phyloP scores from a whole-genome alignment of 2,797 vertebrate species.

The Periophthalmus magnuspinnatus region DNA sequence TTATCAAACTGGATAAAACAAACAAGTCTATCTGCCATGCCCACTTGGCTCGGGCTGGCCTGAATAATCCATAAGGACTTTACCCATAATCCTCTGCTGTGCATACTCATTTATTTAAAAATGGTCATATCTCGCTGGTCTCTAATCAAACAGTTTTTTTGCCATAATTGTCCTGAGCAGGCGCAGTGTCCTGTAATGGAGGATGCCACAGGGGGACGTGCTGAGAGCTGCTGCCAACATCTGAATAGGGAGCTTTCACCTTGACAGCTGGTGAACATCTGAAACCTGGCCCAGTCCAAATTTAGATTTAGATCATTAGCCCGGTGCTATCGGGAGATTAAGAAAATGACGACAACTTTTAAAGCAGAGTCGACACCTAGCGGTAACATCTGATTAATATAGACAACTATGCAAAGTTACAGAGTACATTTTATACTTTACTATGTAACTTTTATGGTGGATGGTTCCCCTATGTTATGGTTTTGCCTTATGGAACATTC shows the following conservation, averaged over 20 bases:
- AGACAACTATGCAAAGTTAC: not conserved
- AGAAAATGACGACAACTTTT: constrained; percentile 10
- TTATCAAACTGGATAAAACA: constrained; percentile 71
- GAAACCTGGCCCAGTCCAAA: constrained; percentile 33
- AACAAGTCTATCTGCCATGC: constrained; percentile 54
- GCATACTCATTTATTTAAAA: constrained; percentile 70
- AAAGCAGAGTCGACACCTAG: not conserved
- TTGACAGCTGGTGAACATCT: constrained; percentile 53
- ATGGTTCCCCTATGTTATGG: not conserved
- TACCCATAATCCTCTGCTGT: constrained; percentile 44
- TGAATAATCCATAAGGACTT: constrained; percentile 67
- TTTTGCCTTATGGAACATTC: too few species aligned
- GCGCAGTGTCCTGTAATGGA: constrained; percentile 57
- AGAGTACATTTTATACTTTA: not conserved
- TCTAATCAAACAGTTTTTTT: constrained; percentile 70
- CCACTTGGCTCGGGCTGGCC: constrained; percentile 44
- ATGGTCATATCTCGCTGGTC: constrained; percentile 71
- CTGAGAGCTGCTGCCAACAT: constrained; percentile 61
- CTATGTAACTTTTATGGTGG: not conserved
- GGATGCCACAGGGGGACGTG: constrained; percentile 49
- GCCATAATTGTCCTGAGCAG: constrained; percentile 58
- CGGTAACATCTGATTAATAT: constrained; percentile 9
- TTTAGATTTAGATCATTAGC: constrained; percentile 20
- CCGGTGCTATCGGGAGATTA: constrained; percentile 18
- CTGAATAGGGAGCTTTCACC: constrained; percentile 62